These are phyloP conservation scores for Lasioglossum vierecki DNA, from an alignment of 2,888 invertebrate genomes.

Conservation along the genomic window DNA sequence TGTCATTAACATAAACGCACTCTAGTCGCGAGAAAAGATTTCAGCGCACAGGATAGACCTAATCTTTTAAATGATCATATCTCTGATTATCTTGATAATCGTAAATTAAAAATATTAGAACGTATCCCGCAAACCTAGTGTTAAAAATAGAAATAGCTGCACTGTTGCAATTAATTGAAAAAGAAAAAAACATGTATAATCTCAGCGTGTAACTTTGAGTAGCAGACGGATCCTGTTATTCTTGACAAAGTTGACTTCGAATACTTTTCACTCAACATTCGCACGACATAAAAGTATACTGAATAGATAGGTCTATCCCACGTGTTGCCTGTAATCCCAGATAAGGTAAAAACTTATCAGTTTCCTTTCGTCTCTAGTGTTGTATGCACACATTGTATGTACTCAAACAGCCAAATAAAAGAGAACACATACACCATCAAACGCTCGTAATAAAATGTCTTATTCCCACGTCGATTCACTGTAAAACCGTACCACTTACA, in stretches of 20 bases:
- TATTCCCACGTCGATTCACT: slow-evolving; percentile 44
- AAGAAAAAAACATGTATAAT: neutral
- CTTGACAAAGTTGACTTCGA: neutral
- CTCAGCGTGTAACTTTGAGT: neutral
- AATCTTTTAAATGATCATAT: neutral
- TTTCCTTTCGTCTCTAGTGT: slow-evolving; percentile 30
- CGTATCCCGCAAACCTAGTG: neutral
- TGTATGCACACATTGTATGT: slow-evolving; percentile 24
- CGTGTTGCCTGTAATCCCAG: neutral
- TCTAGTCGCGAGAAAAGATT: slow-evolving; percentile 22
- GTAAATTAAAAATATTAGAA: too few species aligned
- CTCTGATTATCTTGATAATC: neutral
- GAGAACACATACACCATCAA: slow-evolving; percentile 34
- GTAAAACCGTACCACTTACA: slow-evolving; percentile 52
- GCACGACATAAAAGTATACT: neutral
- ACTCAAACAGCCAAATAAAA: slow-evolving; percentile 2
- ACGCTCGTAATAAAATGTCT: slow-evolving; percentile 34
- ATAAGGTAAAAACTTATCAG: slow-evolving; percentile 30
- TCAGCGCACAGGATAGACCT: neutral
- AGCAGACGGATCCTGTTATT: neutral
- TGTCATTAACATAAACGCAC: slow-evolving; percentile 42
- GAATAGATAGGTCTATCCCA: neutral
- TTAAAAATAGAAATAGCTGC: neutral
- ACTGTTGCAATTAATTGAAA: neutral
- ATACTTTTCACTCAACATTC: neutral